Base-by-base conservation (phyloP, 2,888 invertebrate species). In the Proisotoma minuta region DNA sequence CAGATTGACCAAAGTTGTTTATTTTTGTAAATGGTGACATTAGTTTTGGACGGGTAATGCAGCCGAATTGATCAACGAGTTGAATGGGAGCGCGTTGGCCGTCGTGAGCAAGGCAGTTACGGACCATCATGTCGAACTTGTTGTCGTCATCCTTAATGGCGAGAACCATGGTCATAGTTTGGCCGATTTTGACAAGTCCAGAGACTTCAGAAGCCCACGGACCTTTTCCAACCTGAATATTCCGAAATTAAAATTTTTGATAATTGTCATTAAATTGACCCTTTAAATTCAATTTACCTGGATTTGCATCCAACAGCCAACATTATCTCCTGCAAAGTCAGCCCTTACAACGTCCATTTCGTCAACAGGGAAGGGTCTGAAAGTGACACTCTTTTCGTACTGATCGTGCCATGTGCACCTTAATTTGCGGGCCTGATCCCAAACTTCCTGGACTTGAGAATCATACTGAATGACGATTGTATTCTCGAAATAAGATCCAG, bases 251-350 rank as follows among this genome's bases (percentile, higher is more conserved):
- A 43, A n/a, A n/a, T 12, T 43, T 43, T 43, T n/a, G 15, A 34
- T 34, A 15, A 15, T 15, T 34, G 34, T 8, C 34, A 23, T 47
- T 15, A 26, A 27, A 62, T 62, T 29, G 12, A n/a, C 8, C 23
- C 12, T 24, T 3, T 22, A 12, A 3, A n/a, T n/a, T n/a, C n/a
- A 28, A 51, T 24, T 75, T 49, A 75, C 76, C 81, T 95, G 94
- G 71, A 95, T 94, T 77, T 94, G 93, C 94, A 95, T 94, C 94
- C 94, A 95, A 79, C 94, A 94, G 20, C 93, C 93, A 1, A 94
- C 92, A 76, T 95, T 95, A 75, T 95, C 94, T 0, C 94, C 94
- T 62, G 93, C 92, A 73, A 95, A 95, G 75, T 94, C 93, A 2
- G 94, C 93, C 57, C 92, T 81, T n/a, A 94, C 92, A 3, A 94